phyloP scores from a whole-genome alignment of 1,140 invertebrate species.

The Lethocerus indicus region DNA sequence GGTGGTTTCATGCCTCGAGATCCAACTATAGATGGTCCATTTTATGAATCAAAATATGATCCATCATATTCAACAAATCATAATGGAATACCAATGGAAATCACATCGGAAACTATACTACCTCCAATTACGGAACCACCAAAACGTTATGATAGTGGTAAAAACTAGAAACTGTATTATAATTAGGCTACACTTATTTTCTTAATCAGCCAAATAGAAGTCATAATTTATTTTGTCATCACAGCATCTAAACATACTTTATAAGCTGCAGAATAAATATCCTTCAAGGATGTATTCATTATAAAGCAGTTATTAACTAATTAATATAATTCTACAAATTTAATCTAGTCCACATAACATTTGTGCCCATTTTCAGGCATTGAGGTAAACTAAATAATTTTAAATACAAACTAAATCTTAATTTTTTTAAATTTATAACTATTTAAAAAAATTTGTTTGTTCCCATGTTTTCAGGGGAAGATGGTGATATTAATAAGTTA shows the following conservation, averaged over 20 bases:
- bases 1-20: conserved; percentile 53
- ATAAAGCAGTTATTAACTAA: too few relatives aligned
- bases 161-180: neutral
- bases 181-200: neutral
- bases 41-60: conserved; percentile 25
- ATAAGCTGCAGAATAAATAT: too few relatives aligned
- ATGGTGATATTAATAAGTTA: neutral
- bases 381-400: neutral
- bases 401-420: neutral
- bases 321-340: too few relatives aligned
- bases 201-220: neutral
- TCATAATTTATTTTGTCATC: neutral
- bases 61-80: conserved; percentile 26
- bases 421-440: neutral
- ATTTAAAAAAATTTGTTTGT: neutral
- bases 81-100: conserved; percentile 1
- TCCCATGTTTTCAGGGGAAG: neutral
- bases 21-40: conserved; percentile 30
- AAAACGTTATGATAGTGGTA: conserved; percentile 25
- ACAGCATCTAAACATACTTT: too few relatives aligned
- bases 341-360: too few relatives aligned
- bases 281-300: too few relatives aligned
- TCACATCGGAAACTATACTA: neutral
- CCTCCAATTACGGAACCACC: conserved; percentile 20
- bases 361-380: neutral